Conservation (phyloP, 2,888 invertebrate genomes). For the Phalangium opilio region DNA sequence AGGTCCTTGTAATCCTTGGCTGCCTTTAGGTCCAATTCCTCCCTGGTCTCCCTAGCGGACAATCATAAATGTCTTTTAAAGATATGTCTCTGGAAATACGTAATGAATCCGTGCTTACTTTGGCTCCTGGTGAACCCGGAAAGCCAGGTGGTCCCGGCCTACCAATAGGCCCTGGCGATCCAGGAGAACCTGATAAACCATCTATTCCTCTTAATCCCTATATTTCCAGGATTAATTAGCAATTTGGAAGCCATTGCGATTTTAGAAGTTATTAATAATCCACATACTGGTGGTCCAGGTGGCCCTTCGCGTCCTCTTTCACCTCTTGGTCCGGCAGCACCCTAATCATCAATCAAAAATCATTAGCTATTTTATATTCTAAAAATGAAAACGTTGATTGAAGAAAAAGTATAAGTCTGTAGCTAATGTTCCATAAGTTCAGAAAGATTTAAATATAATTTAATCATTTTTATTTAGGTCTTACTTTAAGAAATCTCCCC, state of each 20-base stretch:
- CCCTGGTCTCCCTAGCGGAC: conserved; percentile 39
- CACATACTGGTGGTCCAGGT: conserved; percentile 42
- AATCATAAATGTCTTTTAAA: neutral
- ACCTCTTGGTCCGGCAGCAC: conserved; percentile 63
- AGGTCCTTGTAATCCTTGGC: conserved; percentile 63
- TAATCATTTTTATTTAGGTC: too few species aligned
- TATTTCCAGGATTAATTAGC: neutral
- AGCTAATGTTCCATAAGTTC: too few species aligned
- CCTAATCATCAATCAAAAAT: too few species aligned
- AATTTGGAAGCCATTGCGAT: neutral
- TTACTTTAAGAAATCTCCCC: too few species aligned
- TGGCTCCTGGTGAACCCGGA: conserved; percentile 61
- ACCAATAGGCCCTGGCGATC: conserved; percentile 56
- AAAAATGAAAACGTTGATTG: too few species aligned
- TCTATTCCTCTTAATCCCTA: conserved; percentile 58
- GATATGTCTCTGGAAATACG: neutral
- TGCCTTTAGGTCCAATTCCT: conserved; percentile 60
- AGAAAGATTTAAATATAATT: too few species aligned
- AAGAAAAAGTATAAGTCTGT: too few species aligned
- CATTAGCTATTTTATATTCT: conserved; percentile 9
- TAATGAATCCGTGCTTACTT: conserved; percentile 36
- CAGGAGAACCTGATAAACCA: conserved; percentile 61
- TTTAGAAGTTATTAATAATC: neutral
- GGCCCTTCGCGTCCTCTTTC: conserved; percentile 72
- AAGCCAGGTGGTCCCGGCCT: conserved; percentile 73